A percentile compares a stretch with the other conserved stretches of the same genome.
phyloP scores from a whole-genome alignment of 30 jellyfish, hydroid and myxozoan genomes.

The Turritopsis rubra region DNA sequence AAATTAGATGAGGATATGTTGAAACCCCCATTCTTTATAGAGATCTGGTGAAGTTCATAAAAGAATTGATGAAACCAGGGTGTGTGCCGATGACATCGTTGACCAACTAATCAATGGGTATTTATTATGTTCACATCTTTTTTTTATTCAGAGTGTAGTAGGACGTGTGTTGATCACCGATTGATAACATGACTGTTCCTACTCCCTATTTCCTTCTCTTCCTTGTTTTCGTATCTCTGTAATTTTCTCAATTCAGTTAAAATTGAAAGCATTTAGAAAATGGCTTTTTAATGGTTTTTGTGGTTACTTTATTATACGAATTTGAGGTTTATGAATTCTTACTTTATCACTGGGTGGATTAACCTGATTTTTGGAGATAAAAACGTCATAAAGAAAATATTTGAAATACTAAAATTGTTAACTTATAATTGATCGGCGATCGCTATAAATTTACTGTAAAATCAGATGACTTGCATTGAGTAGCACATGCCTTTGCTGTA shows the following conservation, averaged over 20 bases:
- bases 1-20: not conserved
- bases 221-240: not conserved
- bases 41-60: slow-evolving; percentile 74
- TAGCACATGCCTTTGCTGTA: too few relatives aligned
- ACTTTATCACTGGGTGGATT: too few relatives aligned
- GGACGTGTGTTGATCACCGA: not conserved
- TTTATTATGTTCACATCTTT: not conserved
- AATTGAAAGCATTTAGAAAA: not conserved
- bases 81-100: slow-evolving; percentile 81
- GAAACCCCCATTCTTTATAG: slow-evolving; percentile 29
- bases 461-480: too few relatives aligned
- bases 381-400: too few relatives aligned
- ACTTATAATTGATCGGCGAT: too few relatives aligned
- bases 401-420: too few relatives aligned
- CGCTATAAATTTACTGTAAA: too few relatives aligned
- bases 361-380: too few relatives aligned
- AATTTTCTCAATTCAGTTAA: too few relatives aligned
- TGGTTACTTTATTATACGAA: not conserved
- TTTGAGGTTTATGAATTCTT: not conserved
- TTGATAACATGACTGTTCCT: too few relatives aligned
- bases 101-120: slow-evolving; percentile 84
- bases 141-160: not conserved
- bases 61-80: slow-evolving; percentile 81
- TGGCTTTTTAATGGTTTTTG: not conserved
- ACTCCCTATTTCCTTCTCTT: not conserved